Base-by-base conservation (phyloP, 2,797 vertebrate genomes). In the Pseudomugil gertrudae region DNA sequence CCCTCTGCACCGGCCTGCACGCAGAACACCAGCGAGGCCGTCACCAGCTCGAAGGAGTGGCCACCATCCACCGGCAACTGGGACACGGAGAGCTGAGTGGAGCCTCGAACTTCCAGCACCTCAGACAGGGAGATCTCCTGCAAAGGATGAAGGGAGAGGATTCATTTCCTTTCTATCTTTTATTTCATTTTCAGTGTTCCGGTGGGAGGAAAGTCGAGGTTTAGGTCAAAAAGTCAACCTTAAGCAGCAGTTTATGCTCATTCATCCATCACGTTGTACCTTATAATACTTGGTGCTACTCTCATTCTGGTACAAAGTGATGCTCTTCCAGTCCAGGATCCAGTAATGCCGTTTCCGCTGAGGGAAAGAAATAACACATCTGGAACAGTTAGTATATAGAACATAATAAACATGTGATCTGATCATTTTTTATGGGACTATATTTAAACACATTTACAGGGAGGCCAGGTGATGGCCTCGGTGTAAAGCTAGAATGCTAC, bases 331-430 rank as follows among this genome's bases (percentile, higher is more conserved):
- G 86, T 94, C 93, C 76, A 95, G 32, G 69, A 92, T 76, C 94
- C 94, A 95, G 86, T 92, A 94, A 88, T 95, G 94, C 36, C 91
- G 89, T 74, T 94, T 94, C 69, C 91, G 93, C 94, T 94, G 87
- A 2, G n/a, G 62, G 4, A n/a, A 19, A 70, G 10, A 51, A 19
- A 32, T 0, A 0, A 30, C 11, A 32, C 1, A n/a, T 11, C 35
- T 14, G 13, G 1, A 6, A 6, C 13, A 38, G 7, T 43, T 32
- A 32, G n/a, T n/a, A n/a, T n/a, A n/a, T n/a, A 29, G 3, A 29
- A 29, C 29, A 29, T 3, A 29, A 29, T 3, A 29, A 29, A 29
- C 29, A 29, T 29, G 5, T 29, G 29, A 29, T 29, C 29, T 29
- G 29, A 29, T 29, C 29, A 29, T 29, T 29, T 29, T 29, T 29